Base-by-base conservation (phyloP, 2,797 vertebrate species). In the Cynodonichthys magdalenae region DNA sequence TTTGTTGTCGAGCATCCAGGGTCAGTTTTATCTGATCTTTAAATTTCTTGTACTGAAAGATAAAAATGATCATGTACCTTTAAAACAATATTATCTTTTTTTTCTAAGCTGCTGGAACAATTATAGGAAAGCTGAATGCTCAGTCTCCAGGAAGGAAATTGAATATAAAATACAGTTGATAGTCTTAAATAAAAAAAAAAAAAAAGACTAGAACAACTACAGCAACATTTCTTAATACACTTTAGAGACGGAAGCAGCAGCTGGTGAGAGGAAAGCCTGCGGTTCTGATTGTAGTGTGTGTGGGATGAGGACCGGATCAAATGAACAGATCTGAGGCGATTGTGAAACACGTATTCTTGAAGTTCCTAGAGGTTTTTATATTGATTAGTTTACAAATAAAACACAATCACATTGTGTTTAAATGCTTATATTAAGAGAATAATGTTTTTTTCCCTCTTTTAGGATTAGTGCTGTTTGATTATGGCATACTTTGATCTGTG, bases 361-460 rank as follows among this genome's bases (percentile, higher is more conserved):
- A 45, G 49, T 64, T 79, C 66, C 67, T 58, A 10, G 19, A 73
- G 69, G 47, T 71, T 67, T 77, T 83, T 69, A 53, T 71, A 78
- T 80, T 53, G 68, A 77, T 71, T 70, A 48, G 14, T 61, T 63
- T 69, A 48, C 58, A 51, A 64, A 64, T 53, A 58, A 79, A 66
- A 20, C 10, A 48, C 42, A 41, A 46, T 59, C 36, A 71, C 45
- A 63, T 77, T 81, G 46, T 77, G 63, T 52, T 36, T 24, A 47
- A 59, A 65, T 50, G 24, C 20, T 36, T 57, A 15, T 4, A 58
- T 24, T 1, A 1, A 67, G 18, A 69, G 41, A 57, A 34, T 44
- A 19, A 65, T 54, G 46, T 42, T 53, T 59, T 55, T 63, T 47
- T 46, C 70, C 42, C 36, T 79, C 66, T 78, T n/a, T n/a, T 66